phyloP scores from a whole-genome alignment of 2,888 invertebrate species.

The Scaptomyza parva region DNA sequence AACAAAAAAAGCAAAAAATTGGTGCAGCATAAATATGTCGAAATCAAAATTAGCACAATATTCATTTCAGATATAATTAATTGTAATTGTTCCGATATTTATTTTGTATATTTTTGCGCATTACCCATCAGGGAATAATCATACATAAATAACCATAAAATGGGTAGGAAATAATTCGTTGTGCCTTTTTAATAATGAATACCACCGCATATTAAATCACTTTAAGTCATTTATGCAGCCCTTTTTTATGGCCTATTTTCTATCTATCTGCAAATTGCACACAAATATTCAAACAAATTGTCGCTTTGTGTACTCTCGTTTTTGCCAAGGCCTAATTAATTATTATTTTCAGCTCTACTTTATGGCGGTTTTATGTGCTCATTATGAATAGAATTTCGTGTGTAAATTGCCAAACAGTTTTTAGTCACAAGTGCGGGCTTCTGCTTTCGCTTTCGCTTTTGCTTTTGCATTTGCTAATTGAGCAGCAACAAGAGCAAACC shows the following conservation, averaged over 20 bases:
- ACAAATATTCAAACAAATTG: slow-evolving; percentile 25
- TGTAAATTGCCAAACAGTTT: slow-evolving; percentile 20
- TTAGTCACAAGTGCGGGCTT: slow-evolving; percentile 36
- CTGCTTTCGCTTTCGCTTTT: too few species aligned
- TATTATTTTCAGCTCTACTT: slow-evolving; percentile 32
- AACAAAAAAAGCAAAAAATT: slow-evolving; percentile 19
- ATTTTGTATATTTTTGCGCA: slow-evolving; percentile 52
- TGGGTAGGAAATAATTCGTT: slow-evolving; percentile 3
- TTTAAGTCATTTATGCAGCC: slow-evolving; percentile 31
- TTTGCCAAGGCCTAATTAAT: slow-evolving; percentile 39
- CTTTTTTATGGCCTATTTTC: background rate
- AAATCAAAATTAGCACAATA: slow-evolving; percentile 66
- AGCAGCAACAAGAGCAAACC: slow-evolving; percentile 13
- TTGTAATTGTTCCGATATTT: slow-evolving; percentile 67
- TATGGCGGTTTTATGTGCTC: slow-evolving; percentile 28
- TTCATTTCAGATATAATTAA: slow-evolving; percentile 73
- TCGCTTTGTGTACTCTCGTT: slow-evolving; percentile 35
- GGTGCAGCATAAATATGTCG: slow-evolving; percentile 50
- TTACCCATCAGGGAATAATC: slow-evolving; percentile 2
- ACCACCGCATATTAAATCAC: slow-evolving; percentile 36
- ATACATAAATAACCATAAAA: slow-evolving; percentile 5
- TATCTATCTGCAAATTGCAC: background rate
- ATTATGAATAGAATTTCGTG: slow-evolving; percentile 46
- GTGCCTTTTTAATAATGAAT: slow-evolving; percentile 4
- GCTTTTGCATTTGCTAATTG: slow-evolving; percentile 49